Conservation (phyloP, 2,797 vertebrate genomes). For the Geotrypetes seraphini region DNA sequence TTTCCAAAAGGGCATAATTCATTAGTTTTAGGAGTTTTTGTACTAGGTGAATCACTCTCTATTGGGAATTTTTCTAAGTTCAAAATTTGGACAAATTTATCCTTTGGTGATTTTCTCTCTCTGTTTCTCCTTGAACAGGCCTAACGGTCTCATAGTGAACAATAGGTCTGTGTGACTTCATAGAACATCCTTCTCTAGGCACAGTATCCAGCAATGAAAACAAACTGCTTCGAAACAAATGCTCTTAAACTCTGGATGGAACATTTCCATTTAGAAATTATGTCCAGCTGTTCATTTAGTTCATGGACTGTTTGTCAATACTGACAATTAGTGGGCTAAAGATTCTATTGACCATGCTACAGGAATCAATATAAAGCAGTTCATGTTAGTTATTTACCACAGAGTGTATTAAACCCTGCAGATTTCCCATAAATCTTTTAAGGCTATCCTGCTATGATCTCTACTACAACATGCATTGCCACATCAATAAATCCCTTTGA, state of each 20-base stretch:
- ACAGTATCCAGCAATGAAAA: constrained; percentile 9
- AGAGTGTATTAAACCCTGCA: constrained; percentile 70
- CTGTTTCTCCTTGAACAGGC: too few relatives aligned
- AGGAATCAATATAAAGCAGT: constrained; percentile 47
- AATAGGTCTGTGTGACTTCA: too few relatives aligned
- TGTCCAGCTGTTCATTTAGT: constrained; percentile 55
- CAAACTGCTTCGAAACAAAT: constrained; percentile 6
- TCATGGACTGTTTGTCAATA: constrained; percentile 62
- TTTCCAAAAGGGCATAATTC: too few relatives aligned
- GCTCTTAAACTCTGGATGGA: constrained; percentile 24
- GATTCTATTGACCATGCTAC: constrained; percentile 61
- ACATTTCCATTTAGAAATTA: constrained; percentile 20
- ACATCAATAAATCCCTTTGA: constrained; percentile 91
- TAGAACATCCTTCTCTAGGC: constrained; percentile 7
- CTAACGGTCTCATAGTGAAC: too few relatives aligned
- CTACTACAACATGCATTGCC: constrained; percentile 62
- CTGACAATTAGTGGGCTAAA: constrained; percentile 62
- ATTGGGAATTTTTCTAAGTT: too few relatives aligned
- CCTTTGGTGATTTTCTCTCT: too few relatives aligned
- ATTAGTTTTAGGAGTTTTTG: too few relatives aligned
- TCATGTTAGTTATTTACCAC: constrained; percentile 73
- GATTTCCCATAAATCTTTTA: constrained; percentile 79
- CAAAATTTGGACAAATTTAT: too few relatives aligned
- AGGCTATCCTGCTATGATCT: constrained; percentile 50
- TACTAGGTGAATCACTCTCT: too few relatives aligned